A percentile compares a stretch with the other conserved stretches of the same genome.
Evolutionary conservation across 2,113 vertebrate species (phyloP).

Genomic region (Channa maculata): DNA sequence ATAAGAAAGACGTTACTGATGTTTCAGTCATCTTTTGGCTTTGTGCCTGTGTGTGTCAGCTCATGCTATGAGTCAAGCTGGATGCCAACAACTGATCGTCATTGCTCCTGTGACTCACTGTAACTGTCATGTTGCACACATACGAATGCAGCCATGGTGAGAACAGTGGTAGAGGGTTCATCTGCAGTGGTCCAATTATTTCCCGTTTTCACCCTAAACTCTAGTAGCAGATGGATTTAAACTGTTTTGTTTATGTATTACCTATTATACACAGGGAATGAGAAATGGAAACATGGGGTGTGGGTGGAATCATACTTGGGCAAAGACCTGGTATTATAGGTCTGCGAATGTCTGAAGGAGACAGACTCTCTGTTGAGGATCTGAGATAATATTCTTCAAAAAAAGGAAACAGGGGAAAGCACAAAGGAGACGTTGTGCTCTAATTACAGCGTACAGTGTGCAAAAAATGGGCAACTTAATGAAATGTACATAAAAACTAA

Average conservation of each 20-base stretch:
- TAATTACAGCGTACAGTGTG: too few relatives aligned
- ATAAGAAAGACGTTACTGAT: not conserved
- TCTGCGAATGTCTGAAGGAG: too few relatives aligned
- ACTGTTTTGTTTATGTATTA: not conserved
- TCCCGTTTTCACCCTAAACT: not conserved
- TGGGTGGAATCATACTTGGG: too few relatives aligned
- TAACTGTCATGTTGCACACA: constrained; percentile 29
- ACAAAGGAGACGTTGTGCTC: too few relatives aligned
- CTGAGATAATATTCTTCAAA: too few relatives aligned
- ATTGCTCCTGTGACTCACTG: not conserved
- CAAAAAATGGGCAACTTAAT: too few relatives aligned
- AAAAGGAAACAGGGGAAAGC: too few relatives aligned
- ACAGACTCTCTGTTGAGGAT: too few relatives aligned
- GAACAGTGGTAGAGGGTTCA: constrained; percentile 1
- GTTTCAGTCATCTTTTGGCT: not conserved
- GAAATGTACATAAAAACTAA: too few relatives aligned
- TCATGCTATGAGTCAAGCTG: constrained; percentile 17
- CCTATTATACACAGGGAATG: too few relatives aligned
- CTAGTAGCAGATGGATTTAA: not conserved
- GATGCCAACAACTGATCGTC: constrained; percentile 18
- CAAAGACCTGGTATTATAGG: too few relatives aligned
- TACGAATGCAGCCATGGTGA: not conserved
- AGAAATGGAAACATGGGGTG: too few relatives aligned
- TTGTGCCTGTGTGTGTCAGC: not conserved
- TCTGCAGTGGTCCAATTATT: not conserved